Evolutionary conservation across 1,140 invertebrate genomes (phyloP).

Genomic region (Drosophila ambigua): DNA sequence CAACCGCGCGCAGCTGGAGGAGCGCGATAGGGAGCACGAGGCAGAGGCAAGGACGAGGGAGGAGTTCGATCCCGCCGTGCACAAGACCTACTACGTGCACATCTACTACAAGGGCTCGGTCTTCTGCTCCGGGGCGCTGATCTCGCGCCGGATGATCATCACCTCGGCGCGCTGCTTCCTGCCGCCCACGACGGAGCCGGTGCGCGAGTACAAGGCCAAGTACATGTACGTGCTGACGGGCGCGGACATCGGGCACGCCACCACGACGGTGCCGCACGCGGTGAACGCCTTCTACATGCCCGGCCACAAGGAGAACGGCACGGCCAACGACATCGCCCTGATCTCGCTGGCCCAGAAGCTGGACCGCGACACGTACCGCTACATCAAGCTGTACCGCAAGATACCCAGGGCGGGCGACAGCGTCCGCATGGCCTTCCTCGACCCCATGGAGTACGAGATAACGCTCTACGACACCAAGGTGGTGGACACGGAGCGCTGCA

Average conservation of each 20-base stretch:
- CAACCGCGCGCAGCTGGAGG: constrained; percentile 18
- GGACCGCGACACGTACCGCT: not conserved
- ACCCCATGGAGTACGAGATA: not conserved
- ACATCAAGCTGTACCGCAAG: constrained; percentile 8
- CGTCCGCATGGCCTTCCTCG: constrained; percentile 12
- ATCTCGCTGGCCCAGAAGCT: constrained; percentile 24
- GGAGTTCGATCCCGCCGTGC: constrained; percentile 14
- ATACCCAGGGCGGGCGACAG: not conserved
- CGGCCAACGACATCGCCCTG: constrained; percentile 16
- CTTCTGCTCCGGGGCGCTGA: constrained; percentile 45
- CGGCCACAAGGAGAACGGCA: not conserved
- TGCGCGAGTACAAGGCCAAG: constrained; percentile 19
- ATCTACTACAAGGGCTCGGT: constrained; percentile 39
- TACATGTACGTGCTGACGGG: constrained; percentile 32
- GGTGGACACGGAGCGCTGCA: constrained; percentile 1
- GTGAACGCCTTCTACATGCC: constrained; percentile 46
- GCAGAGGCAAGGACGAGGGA: accelerated
- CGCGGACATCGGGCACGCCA: not conserved
- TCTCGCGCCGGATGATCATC: constrained; percentile 45
- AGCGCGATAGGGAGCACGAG: not conserved
- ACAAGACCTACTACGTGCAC: constrained; percentile 42
- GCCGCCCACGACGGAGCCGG: not conserved
- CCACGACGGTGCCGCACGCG: not conserved
- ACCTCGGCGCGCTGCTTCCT: constrained; percentile 49
- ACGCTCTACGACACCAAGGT: constrained; percentile 1